Evolutionary conservation across 23 tunicate species (phyloP), one percentile per base, ranked within the genome.

Genomic region (Trididemnum clinides): DNA sequence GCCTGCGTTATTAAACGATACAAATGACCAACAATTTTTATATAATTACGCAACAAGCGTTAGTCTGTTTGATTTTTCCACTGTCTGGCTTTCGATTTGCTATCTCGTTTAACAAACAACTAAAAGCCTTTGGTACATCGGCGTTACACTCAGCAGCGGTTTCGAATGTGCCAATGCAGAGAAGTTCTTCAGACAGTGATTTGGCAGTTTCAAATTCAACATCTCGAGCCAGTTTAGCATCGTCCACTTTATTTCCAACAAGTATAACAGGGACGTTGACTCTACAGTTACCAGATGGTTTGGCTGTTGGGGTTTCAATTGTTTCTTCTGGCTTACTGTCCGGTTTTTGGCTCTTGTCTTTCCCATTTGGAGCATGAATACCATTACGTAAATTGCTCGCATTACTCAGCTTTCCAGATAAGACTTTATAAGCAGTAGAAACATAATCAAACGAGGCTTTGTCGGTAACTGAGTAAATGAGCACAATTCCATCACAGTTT

Each of bases 221-320:
- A 1, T 57, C 38, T 35, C 98, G 71, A 22, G 83, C 66, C 28
- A 94, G 39, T 50, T 77, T 94, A 33, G 98, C 98, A 36, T 94
- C 98, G 83, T 94, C 98, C 22, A 79, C 95, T 82, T 94, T 94
- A 37, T 89, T 94, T 51, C 91, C 98, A 1, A 94, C 85, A 29
- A 94, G 80, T 20, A 94, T 39, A 10, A 89, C 85, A 1, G 98
- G 98, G 27, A 92, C 72, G 22, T 34, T 18, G 18, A 65, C 37
- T 0, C 89, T 66, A 4, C 34, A 7, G 19, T 51, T 39, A 2
- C 29, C 57, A 18, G 21, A 39, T n/a, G 88, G 85, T 72, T 39
- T 33, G 15, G 74, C 84, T 22, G 82, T 81, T 0, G 84, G 78
- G 6, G 83, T 75, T 80, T 90, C 0, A n/a, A n/a, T n/a, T n/a